Base-by-base conservation (phyloP, 1,140 invertebrate species). In the Psilanteris sp. region DNA sequence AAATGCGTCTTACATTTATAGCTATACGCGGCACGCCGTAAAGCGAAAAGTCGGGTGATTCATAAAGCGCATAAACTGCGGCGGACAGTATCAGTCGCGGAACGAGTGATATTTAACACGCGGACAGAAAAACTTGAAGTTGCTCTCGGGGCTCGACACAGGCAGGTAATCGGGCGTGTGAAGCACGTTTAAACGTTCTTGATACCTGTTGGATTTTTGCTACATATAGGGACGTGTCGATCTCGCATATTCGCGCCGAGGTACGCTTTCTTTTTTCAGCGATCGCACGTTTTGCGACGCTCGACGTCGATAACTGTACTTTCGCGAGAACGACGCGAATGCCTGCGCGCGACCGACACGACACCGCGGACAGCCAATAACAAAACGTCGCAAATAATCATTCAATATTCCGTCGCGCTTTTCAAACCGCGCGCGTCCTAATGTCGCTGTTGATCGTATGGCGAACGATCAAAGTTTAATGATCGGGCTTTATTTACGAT, bases 131-230 rank as follows among this genome's bases (percentile, higher is more conserved):
- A 78, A 78, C 57, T 78, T 70, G 76, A 59, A 64, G 52, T 52
- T 43, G 44, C 46, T 36, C 46, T 36, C 46, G 62, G 57, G 41
- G 32, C 71, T 55, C 62, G 44, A 24, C 34, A 67, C 73, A 50
- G 73, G 72, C 61, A 72, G 57, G 73, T 77, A 78, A 80, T 78
- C 79, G 64, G 50, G 59, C 76, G 78, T 70, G 73, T 74, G 78
- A 79, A 80, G 78, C 78, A 81, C 76, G 78, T 81, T 80, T 80
- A 79, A 80, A 74, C 71, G 80, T 76, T 76, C 67, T 62, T 72
- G 74, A 81, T 79, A 81, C 80, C 80, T 81, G 80, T 81, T 80
- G 78, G 78, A 81, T 79, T 74, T 75, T 72, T 62, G 39, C 66
- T 78, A 74, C 68, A 79, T 76, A 67, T 76, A 68, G 44, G 59